These are phyloP conservation scores for Augiades crinisus DNA, from an alignment of 2,888 invertebrate genomes.

Conservation along the genomic window DNA sequence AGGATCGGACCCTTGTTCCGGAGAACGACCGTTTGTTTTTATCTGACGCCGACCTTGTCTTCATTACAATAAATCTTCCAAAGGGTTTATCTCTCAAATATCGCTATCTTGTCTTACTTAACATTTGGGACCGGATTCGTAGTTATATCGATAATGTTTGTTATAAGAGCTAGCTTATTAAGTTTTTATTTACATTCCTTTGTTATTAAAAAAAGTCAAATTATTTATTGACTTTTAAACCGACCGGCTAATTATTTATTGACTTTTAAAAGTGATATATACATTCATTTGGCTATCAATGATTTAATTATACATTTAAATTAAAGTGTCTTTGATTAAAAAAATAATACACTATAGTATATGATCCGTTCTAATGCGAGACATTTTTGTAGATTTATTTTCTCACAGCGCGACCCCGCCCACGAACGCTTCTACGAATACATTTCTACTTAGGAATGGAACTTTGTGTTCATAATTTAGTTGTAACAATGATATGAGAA, in stretches of 20 bases:
- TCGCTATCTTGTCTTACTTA: constrained; percentile 47
- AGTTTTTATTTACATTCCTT: not conserved
- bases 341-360: too few relatives aligned
- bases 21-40: constrained; percentile 65
- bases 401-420: constrained; percentile 67
- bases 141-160: constrained; percentile 2
- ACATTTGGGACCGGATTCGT: constrained; percentile 26
- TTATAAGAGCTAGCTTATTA: not conserved
- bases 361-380: constrained; percentile 49
- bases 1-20: constrained; percentile 63
- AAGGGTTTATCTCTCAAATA: constrained; percentile 58
- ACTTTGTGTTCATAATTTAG: constrained; percentile 65
- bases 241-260: not conserved
- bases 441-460: constrained; percentile 62
- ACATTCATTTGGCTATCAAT: not conserved
- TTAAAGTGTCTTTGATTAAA: too few relatives aligned
- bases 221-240: not conserved
- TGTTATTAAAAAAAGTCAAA: not conserved
- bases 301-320: not conserved
- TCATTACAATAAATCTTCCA: constrained; percentile 68
- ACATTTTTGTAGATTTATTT: constrained; percentile 60
- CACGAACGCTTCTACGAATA: constrained; percentile 65
- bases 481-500: constrained; percentile 50
- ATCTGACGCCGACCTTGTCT: constrained; percentile 67
- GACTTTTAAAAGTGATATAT: not conserved